These are phyloP conservation scores for Pterocles burchelli DNA, from an alignment of 2,113 vertebrate species.

Conservation along the genomic window DNA sequence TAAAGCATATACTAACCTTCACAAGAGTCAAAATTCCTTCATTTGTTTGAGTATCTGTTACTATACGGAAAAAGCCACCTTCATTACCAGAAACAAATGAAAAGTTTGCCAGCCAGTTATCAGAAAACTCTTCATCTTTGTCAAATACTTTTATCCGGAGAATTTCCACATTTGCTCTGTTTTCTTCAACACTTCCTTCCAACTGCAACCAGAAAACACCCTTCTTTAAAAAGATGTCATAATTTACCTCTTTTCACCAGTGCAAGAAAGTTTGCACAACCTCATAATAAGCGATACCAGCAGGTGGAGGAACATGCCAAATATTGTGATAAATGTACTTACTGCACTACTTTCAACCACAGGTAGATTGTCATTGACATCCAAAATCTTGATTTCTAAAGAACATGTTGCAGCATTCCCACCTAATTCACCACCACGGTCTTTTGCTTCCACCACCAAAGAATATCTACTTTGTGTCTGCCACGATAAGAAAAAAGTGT, in stretches of 20 bases:
- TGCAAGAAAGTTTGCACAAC: neutral
- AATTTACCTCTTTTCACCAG: neutral
- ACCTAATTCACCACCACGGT: conserved; percentile 33
- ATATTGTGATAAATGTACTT: neutral
- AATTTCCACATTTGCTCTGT: conserved; percentile 82
- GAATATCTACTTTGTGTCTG: conserved; percentile 76
- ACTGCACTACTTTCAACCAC: conserved; percentile 61
- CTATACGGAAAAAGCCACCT: conserved; percentile 84
- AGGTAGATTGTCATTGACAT: conserved; percentile 83
- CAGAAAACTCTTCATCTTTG: conserved; percentile 81
- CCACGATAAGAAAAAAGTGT: neutral
- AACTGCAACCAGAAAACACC: conserved; percentile 71
- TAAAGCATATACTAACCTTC: conserved; percentile 79
- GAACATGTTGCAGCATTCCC: conserved; percentile 63
- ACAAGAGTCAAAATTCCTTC: conserved; percentile 87
- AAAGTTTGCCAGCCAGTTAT: conserved; percentile 90
- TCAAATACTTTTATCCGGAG: conserved; percentile 85
- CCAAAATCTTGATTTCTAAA: conserved; percentile 76
- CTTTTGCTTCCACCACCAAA: conserved; percentile 76
- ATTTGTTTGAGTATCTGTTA: conserved; percentile 85
- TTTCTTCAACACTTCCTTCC: conserved; percentile 85
- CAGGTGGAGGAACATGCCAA: neutral
- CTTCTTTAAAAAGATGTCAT: neutral
- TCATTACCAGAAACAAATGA: conserved; percentile 89
- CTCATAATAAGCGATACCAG: neutral